A percentile compares a stretch with the other conserved stretches of the same genome.
Conservation (phyloP, 2,888 invertebrate genomes). For the Caenorhabditis wallacei region DNA sequence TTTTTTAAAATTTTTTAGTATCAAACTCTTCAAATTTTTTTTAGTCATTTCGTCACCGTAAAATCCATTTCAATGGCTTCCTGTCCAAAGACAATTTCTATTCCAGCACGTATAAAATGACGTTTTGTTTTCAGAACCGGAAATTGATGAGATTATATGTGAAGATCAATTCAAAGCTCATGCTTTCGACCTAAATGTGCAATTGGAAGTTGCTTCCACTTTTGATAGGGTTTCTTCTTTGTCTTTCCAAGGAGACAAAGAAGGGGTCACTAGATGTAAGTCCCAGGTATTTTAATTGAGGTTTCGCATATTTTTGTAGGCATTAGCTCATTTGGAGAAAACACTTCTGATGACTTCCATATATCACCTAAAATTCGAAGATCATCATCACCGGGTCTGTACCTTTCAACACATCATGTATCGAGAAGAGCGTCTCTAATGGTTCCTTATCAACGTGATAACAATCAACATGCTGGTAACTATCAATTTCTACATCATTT, state of each 20-base stretch:
- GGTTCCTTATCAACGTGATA: constrained; percentile 2
- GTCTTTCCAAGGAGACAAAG: neutral
- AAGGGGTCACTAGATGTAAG: neutral
- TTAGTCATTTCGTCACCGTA: too few relatives aligned
- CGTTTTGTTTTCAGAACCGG: neutral
- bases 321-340: constrained; percentile 8
- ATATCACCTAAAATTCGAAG: constrained; percentile 25
- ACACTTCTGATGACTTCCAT: neutral
- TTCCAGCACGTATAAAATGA: too few relatives aligned
- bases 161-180: constrained; percentile 5
- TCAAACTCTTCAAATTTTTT: too few relatives aligned
- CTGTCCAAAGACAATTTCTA: too few relatives aligned
- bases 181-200: constrained; percentile 8
- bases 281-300: too few relatives aligned
- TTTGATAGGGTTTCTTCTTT: constrained; percentile 10
- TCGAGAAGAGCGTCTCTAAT: neutral
- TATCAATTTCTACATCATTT: neutral
- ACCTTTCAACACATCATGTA: neutral
- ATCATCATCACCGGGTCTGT: constrained; percentile 26
- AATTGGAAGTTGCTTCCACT: constrained; percentile 29
- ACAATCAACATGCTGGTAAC: neutral
- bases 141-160: neutral
- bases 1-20: too few relatives aligned
- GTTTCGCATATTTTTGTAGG: neutral
- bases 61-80: too few relatives aligned